Percentiles rank a stretch among this genome's conserved stretches.
Conservation (phyloP, 1,140 invertebrate species). For the Drosophila rhopaloa region DNA sequence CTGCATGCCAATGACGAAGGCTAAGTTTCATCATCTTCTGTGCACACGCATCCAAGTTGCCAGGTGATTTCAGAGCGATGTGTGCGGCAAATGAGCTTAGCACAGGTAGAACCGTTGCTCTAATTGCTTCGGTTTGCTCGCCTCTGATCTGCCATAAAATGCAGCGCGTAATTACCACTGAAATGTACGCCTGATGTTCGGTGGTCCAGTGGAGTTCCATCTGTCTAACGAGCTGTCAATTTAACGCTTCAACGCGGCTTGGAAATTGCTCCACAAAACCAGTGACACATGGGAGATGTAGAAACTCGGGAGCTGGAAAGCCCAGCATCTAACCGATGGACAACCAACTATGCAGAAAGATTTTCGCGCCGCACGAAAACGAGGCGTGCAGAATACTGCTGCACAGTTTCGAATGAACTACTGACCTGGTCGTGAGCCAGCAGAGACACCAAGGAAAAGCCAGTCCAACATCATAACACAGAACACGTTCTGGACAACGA, state of each 20-base stretch:
- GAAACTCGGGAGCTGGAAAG: conserved; percentile 8
- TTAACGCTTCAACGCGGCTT: conserved; percentile 79
- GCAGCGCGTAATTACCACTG: conserved; percentile 67
- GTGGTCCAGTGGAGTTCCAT: conserved; percentile 33
- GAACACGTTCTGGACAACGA: conserved; percentile 47
- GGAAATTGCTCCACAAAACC: conserved; percentile 75
- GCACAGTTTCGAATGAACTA: conserved; percentile 73
- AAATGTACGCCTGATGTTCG: conserved; percentile 55
- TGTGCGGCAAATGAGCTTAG: conserved; percentile 76
- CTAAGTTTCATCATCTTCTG: neutral
- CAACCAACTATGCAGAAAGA: conserved; percentile 68
- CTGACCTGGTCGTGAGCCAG: conserved; percentile 80
- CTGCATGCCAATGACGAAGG: conserved; percentile 40
- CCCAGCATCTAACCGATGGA: conserved; percentile 6
- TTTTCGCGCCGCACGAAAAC: conserved; percentile 81
- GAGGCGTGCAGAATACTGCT: conserved; percentile 70
- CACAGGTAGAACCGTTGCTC: conserved; percentile 72
- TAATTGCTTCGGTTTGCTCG: conserved; percentile 61
- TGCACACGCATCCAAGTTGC: conserved; percentile 46
- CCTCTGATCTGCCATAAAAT: conserved; percentile 50
- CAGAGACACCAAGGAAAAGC: conserved; percentile 30
- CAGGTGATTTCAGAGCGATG: conserved; percentile 34
- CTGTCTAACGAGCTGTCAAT: conserved; percentile 80
- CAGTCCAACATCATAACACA: conserved; percentile 66
- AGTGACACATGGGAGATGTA: conserved; percentile 66